A percentile compares a stretch with the other conserved stretches of the same genome.
These are phyloP conservation scores for Sceliomorpha sp. DNA, from an alignment of 2,888 invertebrate species.

Conservation along the genomic window DNA sequence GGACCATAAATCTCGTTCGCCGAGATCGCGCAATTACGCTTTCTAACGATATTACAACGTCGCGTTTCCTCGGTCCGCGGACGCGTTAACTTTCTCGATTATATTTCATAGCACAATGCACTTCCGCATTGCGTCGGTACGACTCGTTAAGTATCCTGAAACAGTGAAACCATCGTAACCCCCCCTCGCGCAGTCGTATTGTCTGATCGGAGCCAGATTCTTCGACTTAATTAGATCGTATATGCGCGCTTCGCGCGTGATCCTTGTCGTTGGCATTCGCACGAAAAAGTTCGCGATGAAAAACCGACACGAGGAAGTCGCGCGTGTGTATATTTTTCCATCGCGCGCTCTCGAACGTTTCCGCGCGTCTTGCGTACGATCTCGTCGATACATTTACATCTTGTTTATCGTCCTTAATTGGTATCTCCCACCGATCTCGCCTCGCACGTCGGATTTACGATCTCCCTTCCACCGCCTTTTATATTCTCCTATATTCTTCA, in stretches of 20 bases:
- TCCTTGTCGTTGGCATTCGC: constrained; percentile 46
- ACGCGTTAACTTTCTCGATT: constrained; percentile 55
- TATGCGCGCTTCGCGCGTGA: constrained; percentile 44
- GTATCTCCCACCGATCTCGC: too few relatives aligned
- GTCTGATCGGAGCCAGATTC: constrained; percentile 51
- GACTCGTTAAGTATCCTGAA: constrained; percentile 49
- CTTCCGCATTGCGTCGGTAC: constrained; percentile 51
- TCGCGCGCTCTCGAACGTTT: too few relatives aligned
- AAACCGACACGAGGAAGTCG: constrained; percentile 40
- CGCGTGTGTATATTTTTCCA: constrained; percentile 9
- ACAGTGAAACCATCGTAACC: constrained; percentile 47
- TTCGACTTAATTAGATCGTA: constrained; percentile 45
- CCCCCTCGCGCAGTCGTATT: constrained; percentile 40
- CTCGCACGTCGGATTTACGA: too few relatives aligned
- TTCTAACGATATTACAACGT: constrained; percentile 46
- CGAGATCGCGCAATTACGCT: constrained; percentile 44
- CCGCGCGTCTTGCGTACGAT: too few relatives aligned
- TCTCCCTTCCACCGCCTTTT: too few relatives aligned
- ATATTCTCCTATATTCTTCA: too few relatives aligned
- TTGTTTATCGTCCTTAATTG: too few relatives aligned
- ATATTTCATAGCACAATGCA: constrained; percentile 55
- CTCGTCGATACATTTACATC: too few relatives aligned
- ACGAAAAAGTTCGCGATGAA: constrained; percentile 38
- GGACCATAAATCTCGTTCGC: constrained; percentile 40
- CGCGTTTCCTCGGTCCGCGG: constrained; percentile 51